These are phyloP conservation scores for Parapsyche elsis DNA, from an alignment of 1,140 invertebrate genomes.

Conservation along the genomic window DNA sequence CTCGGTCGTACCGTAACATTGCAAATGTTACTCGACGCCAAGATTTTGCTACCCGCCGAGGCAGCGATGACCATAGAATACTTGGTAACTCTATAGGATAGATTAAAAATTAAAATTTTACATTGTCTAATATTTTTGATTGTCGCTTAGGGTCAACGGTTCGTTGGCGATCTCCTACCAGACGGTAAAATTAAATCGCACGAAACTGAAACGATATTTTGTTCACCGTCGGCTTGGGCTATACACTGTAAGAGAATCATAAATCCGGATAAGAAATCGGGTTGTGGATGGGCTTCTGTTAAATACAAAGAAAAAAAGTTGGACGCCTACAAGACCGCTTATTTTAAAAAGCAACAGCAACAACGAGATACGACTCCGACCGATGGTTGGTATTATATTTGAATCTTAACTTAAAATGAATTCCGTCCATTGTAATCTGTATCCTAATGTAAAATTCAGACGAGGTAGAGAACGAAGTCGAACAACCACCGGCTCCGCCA, in stretches of 20 bases:
- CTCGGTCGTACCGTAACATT: slow-evolving; percentile 83
- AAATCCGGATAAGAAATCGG: slow-evolving; percentile 91
- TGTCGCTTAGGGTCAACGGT: slow-evolving; percentile 80
- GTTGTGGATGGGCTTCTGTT: slow-evolving; percentile 90
- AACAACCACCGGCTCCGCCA: slow-evolving; percentile 66
- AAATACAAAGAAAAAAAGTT: slow-evolving; percentile 87
- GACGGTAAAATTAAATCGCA: slow-evolving; percentile 91
- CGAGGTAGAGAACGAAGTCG: slow-evolving; percentile 70
- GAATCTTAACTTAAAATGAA: no score
- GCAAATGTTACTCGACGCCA: slow-evolving; percentile 83
- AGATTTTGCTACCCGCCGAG: slow-evolving; percentile 83
- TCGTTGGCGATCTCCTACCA: slow-evolving; percentile 84
- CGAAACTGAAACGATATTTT: slow-evolving; percentile 87
- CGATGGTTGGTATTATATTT: slow-evolving; percentile 47
- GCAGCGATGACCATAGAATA: slow-evolving; percentile 89
- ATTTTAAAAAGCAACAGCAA: slow-evolving; percentile 77
- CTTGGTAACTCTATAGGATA: slow-evolving; percentile 72
- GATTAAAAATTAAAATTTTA: neutral
- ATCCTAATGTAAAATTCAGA: slow-evolving; percentile 36
- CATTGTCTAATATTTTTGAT: neutral
- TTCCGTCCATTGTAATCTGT: slow-evolving; percentile 41
- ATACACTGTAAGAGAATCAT: slow-evolving; percentile 91
- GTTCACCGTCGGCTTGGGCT: slow-evolving; percentile 92
- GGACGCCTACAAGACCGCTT: slow-evolving; percentile 87
- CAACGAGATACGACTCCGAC: slow-evolving; percentile 63